These are phyloP conservation scores for Pseudopipra pipra DNA, from an alignment of 2,113 vertebrate genomes.

Conservation along the genomic window DNA sequence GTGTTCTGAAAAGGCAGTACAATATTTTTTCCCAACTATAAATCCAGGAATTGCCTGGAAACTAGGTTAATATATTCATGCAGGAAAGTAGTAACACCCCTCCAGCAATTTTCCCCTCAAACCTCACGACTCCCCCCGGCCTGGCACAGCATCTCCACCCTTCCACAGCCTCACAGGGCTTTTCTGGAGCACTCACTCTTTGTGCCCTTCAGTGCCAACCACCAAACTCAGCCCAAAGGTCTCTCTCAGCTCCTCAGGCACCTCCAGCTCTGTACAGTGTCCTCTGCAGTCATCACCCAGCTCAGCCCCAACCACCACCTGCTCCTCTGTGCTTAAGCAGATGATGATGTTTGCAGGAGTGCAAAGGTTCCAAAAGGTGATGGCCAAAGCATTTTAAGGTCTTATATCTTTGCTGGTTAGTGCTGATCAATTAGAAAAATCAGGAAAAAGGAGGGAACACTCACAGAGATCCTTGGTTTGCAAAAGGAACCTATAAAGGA, in stretches of 20 bases:
- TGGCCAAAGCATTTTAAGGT: background rate
- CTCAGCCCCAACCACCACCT: background rate
- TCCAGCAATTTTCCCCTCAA: background rate
- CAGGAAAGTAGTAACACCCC: background rate
- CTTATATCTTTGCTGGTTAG: background rate
- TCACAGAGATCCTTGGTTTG: background rate
- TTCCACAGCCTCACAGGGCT: accelerated
- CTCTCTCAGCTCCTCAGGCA: background rate
- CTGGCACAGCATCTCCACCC: background rate
- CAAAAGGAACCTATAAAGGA: background rate
- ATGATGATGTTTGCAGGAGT: background rate
- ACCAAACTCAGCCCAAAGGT: background rate
- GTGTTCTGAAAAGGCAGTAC: background rate
- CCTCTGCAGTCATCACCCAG: background rate
- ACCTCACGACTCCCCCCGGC: accelerated
- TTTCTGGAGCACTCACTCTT: background rate
- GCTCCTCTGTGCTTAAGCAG: background rate
- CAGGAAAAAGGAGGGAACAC: accelerated
- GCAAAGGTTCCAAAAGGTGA: background rate
- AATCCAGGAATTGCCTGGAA: background rate
- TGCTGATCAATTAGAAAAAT: background rate
- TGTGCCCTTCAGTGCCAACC: background rate
- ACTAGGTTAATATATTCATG: background rate
- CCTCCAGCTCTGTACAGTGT: background rate
- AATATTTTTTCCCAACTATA: background rate